phyloP scores from a whole-genome alignment of 2,113 vertebrate genomes.

The human region DNA sequence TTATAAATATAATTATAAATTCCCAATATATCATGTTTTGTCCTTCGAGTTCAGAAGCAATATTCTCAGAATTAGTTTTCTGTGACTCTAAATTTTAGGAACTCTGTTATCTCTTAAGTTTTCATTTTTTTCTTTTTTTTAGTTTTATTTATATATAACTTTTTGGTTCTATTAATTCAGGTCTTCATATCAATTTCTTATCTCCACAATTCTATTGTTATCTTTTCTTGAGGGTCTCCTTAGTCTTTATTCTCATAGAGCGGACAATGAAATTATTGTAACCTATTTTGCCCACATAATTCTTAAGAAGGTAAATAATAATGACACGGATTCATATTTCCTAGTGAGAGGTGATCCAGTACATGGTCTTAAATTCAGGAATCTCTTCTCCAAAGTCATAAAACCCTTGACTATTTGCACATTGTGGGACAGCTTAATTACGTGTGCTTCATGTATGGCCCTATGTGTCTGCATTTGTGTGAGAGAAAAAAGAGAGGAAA shows the following conservation, averaged over 20 bases:
- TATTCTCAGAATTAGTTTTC: slow-evolving; percentile 27
- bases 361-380: neutral
- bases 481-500: slow-evolving; percentile 40
- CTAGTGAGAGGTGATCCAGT: neutral
- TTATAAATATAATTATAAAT: neutral
- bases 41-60: neutral
- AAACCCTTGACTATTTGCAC: neutral
- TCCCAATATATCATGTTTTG: neutral
- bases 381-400: neutral
- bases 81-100: neutral
- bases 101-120: neutral
- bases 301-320: neutral
- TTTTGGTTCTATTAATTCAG: neutral
- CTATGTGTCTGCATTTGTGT: slow-evolving; percentile 46
- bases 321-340: neutral
- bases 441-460: slow-evolving; percentile 7
- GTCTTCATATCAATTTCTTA: neutral
- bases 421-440: neutral
- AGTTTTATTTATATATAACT: neutral
- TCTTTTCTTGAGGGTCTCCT: neutral
- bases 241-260: neutral
- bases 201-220: neutral
- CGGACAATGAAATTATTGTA: neutral
- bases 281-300: neutral
- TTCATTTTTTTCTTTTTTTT: neutral